Base-by-base conservation (phyloP, 2,888 invertebrate species). In the Scaptomyza flava region DNA sequence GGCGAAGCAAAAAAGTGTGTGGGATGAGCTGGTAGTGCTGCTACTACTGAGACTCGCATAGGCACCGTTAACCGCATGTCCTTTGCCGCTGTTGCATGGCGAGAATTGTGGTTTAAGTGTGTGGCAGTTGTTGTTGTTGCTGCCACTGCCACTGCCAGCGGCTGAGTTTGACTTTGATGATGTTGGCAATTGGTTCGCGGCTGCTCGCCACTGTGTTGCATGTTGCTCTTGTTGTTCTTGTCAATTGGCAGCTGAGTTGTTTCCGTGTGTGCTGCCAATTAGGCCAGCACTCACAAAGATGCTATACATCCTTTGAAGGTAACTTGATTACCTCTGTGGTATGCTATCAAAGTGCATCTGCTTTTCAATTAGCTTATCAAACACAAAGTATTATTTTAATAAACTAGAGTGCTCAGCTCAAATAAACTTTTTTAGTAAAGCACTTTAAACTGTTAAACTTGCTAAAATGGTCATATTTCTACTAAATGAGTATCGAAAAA, bases 111-210 rank as follows among this genome's bases (percentile, higher is more conserved):
- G 79, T 72, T 75, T 27, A 52, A 61, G 60, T 65, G 64, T 61
- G 42, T 36, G 46, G 30, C 61, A 46, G 45, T 36, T 64, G 47
- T 47, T 62, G 17, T 47, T 47, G 47, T 54, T 38, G 45, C 14
- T 41, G 34, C 9, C 17, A 27, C n/a, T 47, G 42, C 17, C 31
- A 17, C 30, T 36, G 42, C 17, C 54, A 43, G 45, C 17, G 50
- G 50, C 72, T 67, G 62, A 74, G n/a, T 70, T 75, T 76, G 76
- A 79, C 76, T 77, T 75, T 79, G 79, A 74, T 74, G 68, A 63
- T 78, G 78, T 62, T 63, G 74, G 56, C 78, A 73, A 63, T 73
- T 57, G 78, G 68, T 78, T 68, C 50, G 74, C 59, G 62, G 59
- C 78, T 66, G 41, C 41, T 30, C n/a, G 17, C 27, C 23, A 33